Base-by-base conservation (phyloP, 2,113 vertebrate species). In the Xyrauchen texanus region DNA sequence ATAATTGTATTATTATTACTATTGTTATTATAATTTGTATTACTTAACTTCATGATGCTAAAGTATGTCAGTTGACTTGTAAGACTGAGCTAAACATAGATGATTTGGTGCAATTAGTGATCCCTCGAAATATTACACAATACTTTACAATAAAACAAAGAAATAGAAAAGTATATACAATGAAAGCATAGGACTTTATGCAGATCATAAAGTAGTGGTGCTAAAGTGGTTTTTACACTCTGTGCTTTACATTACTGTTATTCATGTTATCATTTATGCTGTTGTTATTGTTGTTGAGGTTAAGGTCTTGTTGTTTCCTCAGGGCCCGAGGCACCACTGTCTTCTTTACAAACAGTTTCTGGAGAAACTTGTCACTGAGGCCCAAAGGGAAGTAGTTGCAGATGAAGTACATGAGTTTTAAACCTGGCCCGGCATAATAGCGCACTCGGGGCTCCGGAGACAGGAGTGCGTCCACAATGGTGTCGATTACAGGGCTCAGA, bases 391-490 rank as follows among this genome's bases (percentile, higher is more conserved):
- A 90, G 88, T 95, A 97, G 83, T 81, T 88, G 87, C 95, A 89
- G 80, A 98, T 93, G 85, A 98, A 94, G 84, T 98, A 98, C 93
- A 96, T 94, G 77, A 98, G 88, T 53, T 91, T 88, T 7, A 97
- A 12, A 12, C 95, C 94, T 0, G 91, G 92, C 61, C 98, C 98
- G 0, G 95, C 94, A n/a, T 93, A 97, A 84, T 99, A 99, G 7
- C 92, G 94, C 0, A 81, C 80, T 0, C 83, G 92, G 0, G 96
- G 95, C 81, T 66, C 85, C 11, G 93, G 88, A 0, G 94, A 89
- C 52, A 97, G 91, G 46, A 99, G 91, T 0, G 95, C 96, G 0
- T 95, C 93, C 0, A 89, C 89, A 73, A 99, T 97, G 89, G 94
- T 88, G 76, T 95, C 87, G 16, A 95, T 85, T 3, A 99, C 98